Evolutionary conservation across 2,797 vertebrate species (phyloP).

Genomic region (Nyctalus aviator): DNA sequence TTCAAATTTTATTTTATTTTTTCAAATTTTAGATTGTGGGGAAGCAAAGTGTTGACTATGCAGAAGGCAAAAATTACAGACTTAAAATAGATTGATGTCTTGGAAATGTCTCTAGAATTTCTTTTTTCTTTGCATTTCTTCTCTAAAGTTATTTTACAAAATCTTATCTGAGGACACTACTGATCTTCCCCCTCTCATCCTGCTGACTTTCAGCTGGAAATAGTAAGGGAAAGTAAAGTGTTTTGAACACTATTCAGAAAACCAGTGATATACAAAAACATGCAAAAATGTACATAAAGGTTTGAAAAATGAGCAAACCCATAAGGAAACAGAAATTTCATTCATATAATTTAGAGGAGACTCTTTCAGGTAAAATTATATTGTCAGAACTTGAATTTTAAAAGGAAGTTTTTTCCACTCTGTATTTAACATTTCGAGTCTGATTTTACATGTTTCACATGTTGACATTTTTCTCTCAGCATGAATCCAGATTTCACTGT

Average conservation of each 20-base stretch:
- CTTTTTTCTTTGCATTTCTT: not conserved
- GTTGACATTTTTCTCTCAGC: constrained; percentile 35
- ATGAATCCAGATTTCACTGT: constrained; percentile 15
- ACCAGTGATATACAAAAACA: not conserved
- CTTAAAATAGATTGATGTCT: not conserved
- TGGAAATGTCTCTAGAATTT: not conserved
- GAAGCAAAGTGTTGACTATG: not conserved
- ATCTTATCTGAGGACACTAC: not conserved
- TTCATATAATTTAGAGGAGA: constrained; percentile 16
- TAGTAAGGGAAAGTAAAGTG: not conserved
- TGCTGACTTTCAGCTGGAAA: not conserved
- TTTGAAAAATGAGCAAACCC: not conserved
- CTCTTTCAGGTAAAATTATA: constrained; percentile 32
- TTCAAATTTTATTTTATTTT: not conserved
- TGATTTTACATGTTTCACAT: constrained; percentile 36
- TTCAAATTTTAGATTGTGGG: not conserved
- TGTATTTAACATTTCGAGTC: constrained; percentile 40
- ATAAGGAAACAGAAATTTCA: constrained; percentile 20
- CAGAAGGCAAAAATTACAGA: not conserved
- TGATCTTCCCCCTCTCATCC: too few relatives aligned
- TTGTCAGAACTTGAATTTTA: constrained; percentile 34
- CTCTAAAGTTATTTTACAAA: constrained; percentile 37
- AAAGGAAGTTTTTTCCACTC: constrained; percentile 36
- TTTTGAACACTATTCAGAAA: constrained; percentile 26
- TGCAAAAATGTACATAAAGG: not conserved